Conservation (phyloP, 1,140 invertebrate species). For the Bombus soroeensis region DNA sequence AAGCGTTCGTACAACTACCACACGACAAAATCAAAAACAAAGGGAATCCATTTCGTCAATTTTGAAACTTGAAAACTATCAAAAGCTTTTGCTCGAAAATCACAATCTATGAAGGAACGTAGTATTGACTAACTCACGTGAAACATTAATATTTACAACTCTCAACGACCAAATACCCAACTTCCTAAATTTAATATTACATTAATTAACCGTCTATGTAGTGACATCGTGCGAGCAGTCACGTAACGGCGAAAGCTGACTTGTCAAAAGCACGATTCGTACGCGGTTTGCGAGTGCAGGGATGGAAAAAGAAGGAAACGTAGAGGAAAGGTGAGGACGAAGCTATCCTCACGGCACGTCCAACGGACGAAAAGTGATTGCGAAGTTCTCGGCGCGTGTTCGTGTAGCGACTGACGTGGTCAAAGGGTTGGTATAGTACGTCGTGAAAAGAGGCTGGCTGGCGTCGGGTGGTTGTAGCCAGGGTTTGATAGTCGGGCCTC, state of each 20-base stretch:
- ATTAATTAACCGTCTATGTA: background rate
- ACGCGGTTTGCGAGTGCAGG: background rate
- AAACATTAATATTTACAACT: background rate
- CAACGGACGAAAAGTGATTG: slow-evolving; percentile 58
- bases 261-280: background rate
- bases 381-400: slow-evolving; percentile 68
- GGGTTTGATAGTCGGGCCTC: slow-evolving; percentile 66
- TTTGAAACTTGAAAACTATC: too few relatives aligned
- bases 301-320: background rate
- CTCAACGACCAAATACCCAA: background rate
- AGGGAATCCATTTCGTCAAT: too few relatives aligned
- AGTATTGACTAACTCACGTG: background rate
- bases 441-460: slow-evolving; percentile 39
- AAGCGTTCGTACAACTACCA: too few relatives aligned
- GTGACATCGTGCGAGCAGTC: background rate
- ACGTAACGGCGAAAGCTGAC: background rate
- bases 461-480: slow-evolving; percentile 52
- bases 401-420: slow-evolving; percentile 64
- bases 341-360: slow-evolving; percentile 42
- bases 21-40: too few relatives aligned
- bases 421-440: slow-evolving; percentile 52
- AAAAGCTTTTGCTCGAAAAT: too few relatives aligned
- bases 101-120: background rate
- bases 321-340: background rate
- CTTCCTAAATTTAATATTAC: background rate